A percentile compares a stretch with the other conserved stretches of the same genome.
Conservation (phyloP, 2,113 vertebrate species). For the Esox niger region DNA sequence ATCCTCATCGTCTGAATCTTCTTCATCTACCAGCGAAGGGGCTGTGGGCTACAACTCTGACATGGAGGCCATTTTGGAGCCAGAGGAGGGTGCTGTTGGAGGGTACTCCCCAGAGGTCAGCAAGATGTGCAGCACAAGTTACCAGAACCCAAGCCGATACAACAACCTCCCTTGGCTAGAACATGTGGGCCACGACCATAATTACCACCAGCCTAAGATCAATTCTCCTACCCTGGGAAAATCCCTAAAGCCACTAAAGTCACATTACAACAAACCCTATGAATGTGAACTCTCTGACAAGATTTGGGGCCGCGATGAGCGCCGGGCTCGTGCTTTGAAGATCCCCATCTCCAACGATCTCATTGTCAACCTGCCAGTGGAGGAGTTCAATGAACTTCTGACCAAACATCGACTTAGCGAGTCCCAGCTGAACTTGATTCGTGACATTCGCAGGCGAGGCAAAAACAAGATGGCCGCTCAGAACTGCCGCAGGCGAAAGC, state of each 20-base stretch:
- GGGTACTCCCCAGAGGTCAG: conserved; percentile 79
- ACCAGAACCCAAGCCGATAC: conserved; percentile 76
- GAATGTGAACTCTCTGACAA: conserved; percentile 57
- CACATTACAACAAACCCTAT: conserved; percentile 16
- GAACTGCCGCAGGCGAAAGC: conserved; percentile 92
- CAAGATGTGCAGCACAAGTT: conserved; percentile 80
- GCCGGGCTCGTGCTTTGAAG: conserved; percentile 80
- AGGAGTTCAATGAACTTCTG: conserved; percentile 91
- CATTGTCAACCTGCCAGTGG: conserved; percentile 91
- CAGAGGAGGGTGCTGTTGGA: conserved; percentile 83
- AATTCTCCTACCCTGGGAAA: conserved; percentile 1
- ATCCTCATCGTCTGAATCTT: conserved; percentile 45
- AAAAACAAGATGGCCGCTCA: conserved; percentile 98
- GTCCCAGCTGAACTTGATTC: conserved; percentile 85
- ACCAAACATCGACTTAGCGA: conserved; percentile 82
- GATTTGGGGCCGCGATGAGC: conserved; percentile 82
- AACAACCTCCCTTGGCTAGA: conserved; percentile 82
- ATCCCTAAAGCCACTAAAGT: conserved; percentile 16
- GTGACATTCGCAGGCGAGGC: conserved; percentile 90
- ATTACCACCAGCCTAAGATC: conserved; percentile 82
- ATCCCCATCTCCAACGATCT: conserved; percentile 92
- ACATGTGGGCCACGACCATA: conserved; percentile 90
- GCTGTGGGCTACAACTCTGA: conserved; percentile 79
- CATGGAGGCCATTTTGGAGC: conserved; percentile 64
- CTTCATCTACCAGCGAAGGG: conserved; percentile 76